Conservation (phyloP, 2,113 vertebrate species). For the Eulemur rufifrons region DNA sequence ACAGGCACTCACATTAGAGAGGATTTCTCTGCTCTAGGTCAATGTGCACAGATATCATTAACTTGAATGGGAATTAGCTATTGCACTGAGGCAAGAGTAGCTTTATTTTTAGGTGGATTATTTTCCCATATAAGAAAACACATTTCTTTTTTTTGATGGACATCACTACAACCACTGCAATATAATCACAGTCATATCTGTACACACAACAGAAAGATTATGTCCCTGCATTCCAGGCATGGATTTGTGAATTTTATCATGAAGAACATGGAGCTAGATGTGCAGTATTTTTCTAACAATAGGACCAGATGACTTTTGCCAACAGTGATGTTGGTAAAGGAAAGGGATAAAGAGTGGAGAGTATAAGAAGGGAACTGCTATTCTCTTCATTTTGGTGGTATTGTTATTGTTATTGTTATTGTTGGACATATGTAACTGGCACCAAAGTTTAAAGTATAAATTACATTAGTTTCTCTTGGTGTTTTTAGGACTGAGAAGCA, state of each 20-base stretch:
- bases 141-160: background rate
- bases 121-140: background rate
- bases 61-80: background rate
- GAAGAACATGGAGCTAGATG: rapidly evolving
- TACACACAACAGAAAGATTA: background rate
- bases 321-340: background rate
- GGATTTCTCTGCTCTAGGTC: background rate
- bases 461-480: background rate
- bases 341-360: background rate
- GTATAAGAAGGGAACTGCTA: background rate
- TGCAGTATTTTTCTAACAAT: background rate
- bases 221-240: background rate
- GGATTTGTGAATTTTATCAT: background rate
- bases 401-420: background rate
- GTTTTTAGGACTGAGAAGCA: background rate
- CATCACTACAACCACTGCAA: background rate
- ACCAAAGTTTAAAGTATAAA: background rate
- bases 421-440: background rate
- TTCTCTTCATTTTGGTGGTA: background rate
- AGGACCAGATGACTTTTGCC: background rate
- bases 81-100: background rate
- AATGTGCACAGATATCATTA: rapidly evolving
- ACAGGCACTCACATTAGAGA: rapidly evolving
- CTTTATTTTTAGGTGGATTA: background rate
- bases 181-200: background rate